Evolutionary conservation across 2,888 invertebrate species (phyloP), one percentile per base, ranked within the genome.

Genomic region (Reticulitermes lucifugus): DNA sequence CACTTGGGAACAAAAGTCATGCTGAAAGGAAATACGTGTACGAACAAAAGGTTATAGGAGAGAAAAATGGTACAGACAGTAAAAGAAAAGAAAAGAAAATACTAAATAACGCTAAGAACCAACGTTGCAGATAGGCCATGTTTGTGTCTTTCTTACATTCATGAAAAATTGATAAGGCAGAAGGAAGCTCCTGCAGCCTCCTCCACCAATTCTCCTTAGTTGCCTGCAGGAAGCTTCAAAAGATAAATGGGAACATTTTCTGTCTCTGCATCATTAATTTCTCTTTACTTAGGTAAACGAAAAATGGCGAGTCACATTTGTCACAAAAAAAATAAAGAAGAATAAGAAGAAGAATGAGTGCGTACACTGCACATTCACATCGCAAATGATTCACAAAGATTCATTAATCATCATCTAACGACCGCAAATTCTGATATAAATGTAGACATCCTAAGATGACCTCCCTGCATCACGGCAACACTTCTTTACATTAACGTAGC

Each of bases 271-370:
- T 80, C 80, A 80, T 80, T 80, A 80, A 80, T 80, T 80, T 80
- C 80, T 80, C 80, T 80, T 46, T 80, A 80, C 80, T 80, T 80
- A 80, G 80, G 80, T 80, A 80, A 80, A 80, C 80, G 80, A 80
- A 80, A 80, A 80, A 80, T 80, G 80, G 80, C 80, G 80, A 60
- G 35, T 60, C 55, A 51, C 80, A 80, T 80, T 80, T 80, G 80
- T 80, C 80, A 80, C 80, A 80, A 80, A 60, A 29, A n/a, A 29
- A n/a, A 79, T 18, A 18, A 55, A 55, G 55, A 46, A 79, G 51
- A 55, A 79, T 12, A 79, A 79, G 60, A 35, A 60, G 73, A 41
- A 18, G 73, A 41, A 18, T 73, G 65, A 65, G 25, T 18, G 25
- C 6, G 25, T 25, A 25, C 65, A 65, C 10, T n/a, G 65, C 65